Percentiles rank a stretch among this genome's conserved stretches.
phyloP scores from a whole-genome alignment of 2,888 invertebrate species.

The Stenichneumon culpator region DNA sequence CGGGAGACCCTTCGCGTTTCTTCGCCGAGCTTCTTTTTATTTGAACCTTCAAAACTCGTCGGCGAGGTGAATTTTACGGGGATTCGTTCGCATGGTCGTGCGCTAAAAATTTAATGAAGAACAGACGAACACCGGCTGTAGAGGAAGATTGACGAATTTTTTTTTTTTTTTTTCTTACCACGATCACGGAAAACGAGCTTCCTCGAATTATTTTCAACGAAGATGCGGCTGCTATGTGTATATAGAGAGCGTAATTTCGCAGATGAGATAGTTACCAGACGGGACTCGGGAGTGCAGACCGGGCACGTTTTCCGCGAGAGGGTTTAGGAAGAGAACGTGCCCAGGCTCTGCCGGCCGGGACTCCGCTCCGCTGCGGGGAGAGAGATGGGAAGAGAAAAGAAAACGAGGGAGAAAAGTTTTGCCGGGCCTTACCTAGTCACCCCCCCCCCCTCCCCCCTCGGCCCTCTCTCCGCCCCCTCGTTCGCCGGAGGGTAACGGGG shows the following conservation, averaged over 20 bases:
- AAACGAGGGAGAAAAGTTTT: slow-evolving; percentile 61
- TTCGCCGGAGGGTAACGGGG: slow-evolving; percentile 52
- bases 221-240: slow-evolving; percentile 28
- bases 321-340: slow-evolving; percentile 61
- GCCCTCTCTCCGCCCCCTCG: slow-evolving; percentile 29
- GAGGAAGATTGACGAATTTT: slow-evolving; percentile 36
- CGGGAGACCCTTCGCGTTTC: slow-evolving; percentile 60
- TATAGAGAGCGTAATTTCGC: slow-evolving; percentile 53
- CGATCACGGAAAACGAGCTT: slow-evolving; percentile 42
- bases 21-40: slow-evolving; percentile 23
- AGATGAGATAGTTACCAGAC: slow-evolving; percentile 60
- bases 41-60: slow-evolving; percentile 16
- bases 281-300: slow-evolving; percentile 40
- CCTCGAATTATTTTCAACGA: slow-evolving; percentile 48
- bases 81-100: slow-evolving; percentile 9
- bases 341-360: slow-evolving; percentile 38
- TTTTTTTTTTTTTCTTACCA: not conserved
- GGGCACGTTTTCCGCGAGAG: slow-evolving; percentile 54
- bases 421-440: slow-evolving; percentile 15
- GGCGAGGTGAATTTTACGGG: slow-evolving; percentile 36
- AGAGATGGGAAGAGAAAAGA: slow-evolving; percentile 50
- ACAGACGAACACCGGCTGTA: not conserved
- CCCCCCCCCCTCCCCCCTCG: slow-evolving; percentile 5
- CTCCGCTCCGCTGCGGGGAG: slow-evolving; percentile 20
- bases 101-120: slow-evolving; percentile 29